Conservation (phyloP, 2,113 vertebrate species). For the Oryzias celebensis region DNA sequence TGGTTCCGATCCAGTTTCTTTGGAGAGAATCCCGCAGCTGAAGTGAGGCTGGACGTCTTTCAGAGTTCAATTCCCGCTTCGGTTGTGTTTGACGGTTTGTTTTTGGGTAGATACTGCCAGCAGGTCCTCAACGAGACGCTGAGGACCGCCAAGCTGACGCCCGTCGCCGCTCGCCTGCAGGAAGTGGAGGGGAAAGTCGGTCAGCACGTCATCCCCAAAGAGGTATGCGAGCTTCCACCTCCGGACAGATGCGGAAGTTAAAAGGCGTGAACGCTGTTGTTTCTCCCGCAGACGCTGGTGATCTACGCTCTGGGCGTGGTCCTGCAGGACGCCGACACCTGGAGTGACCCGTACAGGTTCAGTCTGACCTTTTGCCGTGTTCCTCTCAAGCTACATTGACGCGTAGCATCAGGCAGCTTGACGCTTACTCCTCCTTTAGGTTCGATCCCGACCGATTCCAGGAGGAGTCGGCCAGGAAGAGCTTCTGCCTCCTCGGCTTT, state of each 20-base stretch:
- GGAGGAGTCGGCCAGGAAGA: slow-evolving; percentile 82
- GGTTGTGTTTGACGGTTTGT: background rate
- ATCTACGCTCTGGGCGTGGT: slow-evolving; percentile 94
- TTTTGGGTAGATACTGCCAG: slow-evolving; percentile 82
- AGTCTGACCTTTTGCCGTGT: background rate
- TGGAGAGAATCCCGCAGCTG: slow-evolving; percentile 89
- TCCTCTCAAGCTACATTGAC: background rate
- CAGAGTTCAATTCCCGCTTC: background rate
- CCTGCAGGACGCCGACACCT: slow-evolving; percentile 87
- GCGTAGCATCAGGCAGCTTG: background rate
- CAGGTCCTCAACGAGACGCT: slow-evolving; percentile 93
- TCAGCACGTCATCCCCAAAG: slow-evolving; percentile 89
- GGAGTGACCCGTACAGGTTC: slow-evolving; percentile 88
- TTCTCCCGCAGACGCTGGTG: slow-evolving; percentile 84
- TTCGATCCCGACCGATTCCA: slow-evolving; percentile 91
- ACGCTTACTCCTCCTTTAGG: slow-evolving; percentile 62
- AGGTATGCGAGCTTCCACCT: slow-evolving; percentile 72
- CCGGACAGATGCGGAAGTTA: background rate
- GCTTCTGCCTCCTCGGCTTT: slow-evolving; percentile 89
- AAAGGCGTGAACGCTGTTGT: background rate
- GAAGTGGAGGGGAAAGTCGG: slow-evolving; percentile 90
- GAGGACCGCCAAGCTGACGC: slow-evolving; percentile 89
- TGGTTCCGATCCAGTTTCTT: slow-evolving; percentile 83
- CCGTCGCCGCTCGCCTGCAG: slow-evolving; percentile 89
- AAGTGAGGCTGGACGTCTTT: slow-evolving; percentile 73